A percentile compares a stretch with the other conserved stretches of the same genome.
Conservation (phyloP, 2,113 vertebrate genomes). For the Gymnobelideus leadbeateri region DNA sequence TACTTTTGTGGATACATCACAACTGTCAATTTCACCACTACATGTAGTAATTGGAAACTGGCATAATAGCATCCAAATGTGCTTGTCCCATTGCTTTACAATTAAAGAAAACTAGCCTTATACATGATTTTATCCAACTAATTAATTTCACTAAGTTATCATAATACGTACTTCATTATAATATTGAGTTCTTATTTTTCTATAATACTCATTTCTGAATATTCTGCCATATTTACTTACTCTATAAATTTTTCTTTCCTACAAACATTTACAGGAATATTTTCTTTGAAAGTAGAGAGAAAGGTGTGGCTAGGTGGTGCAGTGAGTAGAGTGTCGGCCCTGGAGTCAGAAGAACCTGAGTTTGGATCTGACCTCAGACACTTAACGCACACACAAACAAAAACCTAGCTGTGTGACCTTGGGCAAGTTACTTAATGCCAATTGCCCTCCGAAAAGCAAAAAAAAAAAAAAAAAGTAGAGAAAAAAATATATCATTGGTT, state of each 20-base stretch:
- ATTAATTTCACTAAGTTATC: background rate
- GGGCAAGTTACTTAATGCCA: no score
- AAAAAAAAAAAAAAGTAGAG: no score
- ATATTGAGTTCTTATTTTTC: no score
- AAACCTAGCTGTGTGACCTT: no score
- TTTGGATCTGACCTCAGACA: no score
- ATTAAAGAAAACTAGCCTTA: background rate
- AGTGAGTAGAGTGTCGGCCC: no score
- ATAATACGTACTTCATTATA: background rate
- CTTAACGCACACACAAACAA: no score
- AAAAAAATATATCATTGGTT: no score
- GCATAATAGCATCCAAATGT: background rate
- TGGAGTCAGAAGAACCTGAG: no score
- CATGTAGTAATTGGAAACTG: background rate
- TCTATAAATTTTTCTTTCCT: background rate
- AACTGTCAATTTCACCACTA: background rate
- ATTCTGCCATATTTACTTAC: background rate
- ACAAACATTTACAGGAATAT: background rate
- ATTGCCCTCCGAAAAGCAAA: no score
- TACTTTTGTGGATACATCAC: background rate
- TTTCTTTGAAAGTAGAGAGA: background rate
- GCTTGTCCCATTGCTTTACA: background rate
- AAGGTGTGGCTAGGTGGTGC: no score
- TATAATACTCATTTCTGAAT: background rate
- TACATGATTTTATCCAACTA: background rate